Evolutionary conservation across 1,140 invertebrate species (phyloP), one percentile per base, ranked within the genome.

Genomic region (Phymorhynchus buccinoides): DNA sequence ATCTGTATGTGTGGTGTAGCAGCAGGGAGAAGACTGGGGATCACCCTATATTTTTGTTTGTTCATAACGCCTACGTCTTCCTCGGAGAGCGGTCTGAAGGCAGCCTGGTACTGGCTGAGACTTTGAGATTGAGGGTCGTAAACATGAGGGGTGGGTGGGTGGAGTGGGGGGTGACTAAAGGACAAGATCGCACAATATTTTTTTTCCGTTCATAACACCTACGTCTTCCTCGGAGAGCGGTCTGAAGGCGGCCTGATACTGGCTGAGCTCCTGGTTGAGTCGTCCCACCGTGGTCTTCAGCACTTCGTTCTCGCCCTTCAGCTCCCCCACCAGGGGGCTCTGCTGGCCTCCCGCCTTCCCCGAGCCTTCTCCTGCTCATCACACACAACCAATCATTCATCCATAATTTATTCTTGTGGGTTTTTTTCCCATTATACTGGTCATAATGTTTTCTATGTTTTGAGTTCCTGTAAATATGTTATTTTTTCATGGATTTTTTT

Each of bases 31-130:
- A 48, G 18, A 48, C 44, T 9, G 44, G 18, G 18, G 6, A 9
- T 48, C 44, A 48, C 7, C 44, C 6, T 48, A 18, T 48, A 6
- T 48, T 48, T 48, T 18, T 48, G 6, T 48, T 18, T 9, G n/a
- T n/a, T n/a, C n/a, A n/a, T n/a, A n/a, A n/a, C n/a, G 77, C 62
- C 41, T 56, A 88, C 88, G 86, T 87, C 80, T 75, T 89, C 88
- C 41, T 88, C 84, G 42, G 86, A 85, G 32, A 90, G 85, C 12
- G 88, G 88, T 84, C 90, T 87, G 78, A 89, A 90, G 78, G 90
- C 89, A n/a, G 91, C 90, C 84, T 92, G 91, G 79, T 89, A 90
- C 16, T 89, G 86, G 84, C 91, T 91, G 0, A 93, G 87, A n/a
- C n/a, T n/a, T n/a, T n/a, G n/a, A n/a, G n/a, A n/a, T n/a, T n/a